Evolutionary conservation across 2,888 invertebrate genomes (phyloP).

Genomic region (Hyposoter didymator): DNA sequence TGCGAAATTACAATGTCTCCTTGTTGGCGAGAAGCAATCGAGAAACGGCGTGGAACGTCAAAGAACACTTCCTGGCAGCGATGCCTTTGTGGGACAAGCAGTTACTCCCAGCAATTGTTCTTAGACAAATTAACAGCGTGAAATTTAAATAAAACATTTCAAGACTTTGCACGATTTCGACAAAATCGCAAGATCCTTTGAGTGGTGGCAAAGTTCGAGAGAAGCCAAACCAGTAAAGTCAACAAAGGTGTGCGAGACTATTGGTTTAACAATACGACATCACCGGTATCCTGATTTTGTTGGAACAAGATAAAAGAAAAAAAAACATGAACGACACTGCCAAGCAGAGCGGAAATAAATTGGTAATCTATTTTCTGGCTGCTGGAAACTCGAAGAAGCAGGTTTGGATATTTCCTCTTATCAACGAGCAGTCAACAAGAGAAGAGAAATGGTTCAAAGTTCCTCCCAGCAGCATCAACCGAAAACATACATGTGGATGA

Average conservation of each 20-base stretch:
- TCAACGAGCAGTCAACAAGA: slow-evolving; percentile 28
- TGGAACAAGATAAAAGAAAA: not conserved
- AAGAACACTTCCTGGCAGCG: not conserved
- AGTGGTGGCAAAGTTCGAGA: not conserved
- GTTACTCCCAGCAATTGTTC: not conserved
- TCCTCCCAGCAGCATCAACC: slow-evolving; percentile 32
- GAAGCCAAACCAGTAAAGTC: not conserved
- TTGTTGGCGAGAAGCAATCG: not conserved
- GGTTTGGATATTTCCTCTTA: slow-evolving; percentile 44
- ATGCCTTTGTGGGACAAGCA: not conserved
- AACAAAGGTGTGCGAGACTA: not conserved
- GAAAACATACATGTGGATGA: slow-evolving; percentile 33
- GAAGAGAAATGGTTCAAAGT: slow-evolving; percentile 55
- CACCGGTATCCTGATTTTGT: not conserved
- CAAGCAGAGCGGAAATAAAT: slow-evolving; percentile 19
- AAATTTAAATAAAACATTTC: not conserved
- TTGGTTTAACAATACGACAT: not conserved
- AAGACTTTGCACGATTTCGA: not conserved
- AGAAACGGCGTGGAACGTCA: not conserved
- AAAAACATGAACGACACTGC: slow-evolving; percentile 15
- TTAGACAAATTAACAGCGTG: not conserved
- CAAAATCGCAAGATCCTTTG: not conserved
- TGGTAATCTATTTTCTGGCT: slow-evolving; percentile 27
- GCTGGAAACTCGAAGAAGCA: slow-evolving; percentile 7
- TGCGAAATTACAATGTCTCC: not conserved